Conservation (phyloP, 1,140 invertebrate species). For the Pararge aegeria region DNA sequence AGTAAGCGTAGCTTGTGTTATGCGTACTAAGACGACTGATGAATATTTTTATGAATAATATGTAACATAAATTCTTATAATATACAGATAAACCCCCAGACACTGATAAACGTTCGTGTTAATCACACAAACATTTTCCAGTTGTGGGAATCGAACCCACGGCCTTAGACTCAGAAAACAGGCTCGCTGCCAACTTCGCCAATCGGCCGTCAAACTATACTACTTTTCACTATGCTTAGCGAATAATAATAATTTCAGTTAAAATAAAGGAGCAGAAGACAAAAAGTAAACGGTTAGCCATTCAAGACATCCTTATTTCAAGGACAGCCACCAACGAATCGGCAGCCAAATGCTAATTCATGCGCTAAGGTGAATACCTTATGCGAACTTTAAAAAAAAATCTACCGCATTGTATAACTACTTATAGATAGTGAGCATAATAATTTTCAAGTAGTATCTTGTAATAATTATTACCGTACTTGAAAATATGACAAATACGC, state of each 20-base stretch:
- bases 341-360: slow-evolving; percentile 67
- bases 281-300: slow-evolving; percentile 5
- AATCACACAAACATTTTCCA: too few relatives aligned
- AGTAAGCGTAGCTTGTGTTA: too few relatives aligned
- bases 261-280: slow-evolving; percentile 5
- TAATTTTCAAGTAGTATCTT: too few relatives aligned
- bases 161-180: too few relatives aligned
- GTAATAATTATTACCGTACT: slow-evolving; percentile 8
- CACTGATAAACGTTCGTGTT: too few relatives aligned
- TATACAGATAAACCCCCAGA: too few relatives aligned
- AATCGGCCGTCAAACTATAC: too few relatives aligned
- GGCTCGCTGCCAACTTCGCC: too few relatives aligned
- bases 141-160: too few relatives aligned
- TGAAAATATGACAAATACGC: slow-evolving; percentile 31
- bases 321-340: slow-evolving; percentile 57
- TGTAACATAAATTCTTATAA: too few relatives aligned
- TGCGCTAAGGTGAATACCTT: slow-evolving; percentile 62
- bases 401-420: slow-evolving; percentile 7
- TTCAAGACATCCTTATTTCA: slow-evolving; percentile 67
- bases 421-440: slow-evolving; percentile 12
- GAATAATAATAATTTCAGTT: not conserved
- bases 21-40: too few relatives aligned
- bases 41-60: too few relatives aligned
- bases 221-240: not conserved
- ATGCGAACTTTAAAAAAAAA: slow-evolving; percentile 45